phyloP scores from a whole-genome alignment of 2,113 vertebrate genomes.

The Etia nguti region DNA sequence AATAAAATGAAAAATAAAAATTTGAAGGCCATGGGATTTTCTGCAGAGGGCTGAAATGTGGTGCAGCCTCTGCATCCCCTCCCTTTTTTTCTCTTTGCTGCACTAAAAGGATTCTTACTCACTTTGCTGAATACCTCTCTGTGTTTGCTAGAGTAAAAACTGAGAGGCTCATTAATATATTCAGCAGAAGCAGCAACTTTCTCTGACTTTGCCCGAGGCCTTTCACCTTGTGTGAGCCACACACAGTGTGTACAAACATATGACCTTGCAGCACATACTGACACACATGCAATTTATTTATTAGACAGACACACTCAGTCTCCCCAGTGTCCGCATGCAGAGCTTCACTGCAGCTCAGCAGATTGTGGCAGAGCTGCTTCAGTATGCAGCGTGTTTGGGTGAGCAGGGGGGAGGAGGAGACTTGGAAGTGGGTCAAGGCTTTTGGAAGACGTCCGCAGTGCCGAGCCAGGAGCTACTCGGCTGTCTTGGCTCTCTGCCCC shows the following conservation, averaged over 20 bases:
- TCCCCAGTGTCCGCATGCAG: slow-evolving; percentile 4
- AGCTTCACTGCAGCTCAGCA: slow-evolving; percentile 31
- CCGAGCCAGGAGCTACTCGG: slow-evolving; percentile 24
- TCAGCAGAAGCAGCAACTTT: slow-evolving; percentile 9
- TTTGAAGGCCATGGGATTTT: background rate
- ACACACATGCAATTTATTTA: slow-evolving; percentile 38
- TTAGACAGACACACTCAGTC: slow-evolving; percentile 29
- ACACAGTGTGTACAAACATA: background rate
- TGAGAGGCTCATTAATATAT: background rate
- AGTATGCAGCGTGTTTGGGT: slow-evolving; percentile 40
- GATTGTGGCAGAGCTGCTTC: slow-evolving; percentile 40
- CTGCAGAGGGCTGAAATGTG: background rate
- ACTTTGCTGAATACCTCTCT: background rate
- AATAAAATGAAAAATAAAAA: too few relatives aligned
- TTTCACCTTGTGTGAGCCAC: background rate
- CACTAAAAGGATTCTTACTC: background rate
- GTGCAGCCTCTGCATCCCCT: background rate
- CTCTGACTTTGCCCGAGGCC: slow-evolving; percentile 5
- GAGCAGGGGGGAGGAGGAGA: background rate
- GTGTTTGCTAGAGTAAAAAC: background rate
- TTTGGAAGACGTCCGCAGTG: slow-evolving; percentile 40
- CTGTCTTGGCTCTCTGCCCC: slow-evolving; percentile 8
- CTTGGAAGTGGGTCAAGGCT: slow-evolving; percentile 65
- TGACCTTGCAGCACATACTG: slow-evolving; percentile 4
- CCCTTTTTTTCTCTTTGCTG: background rate